Percentiles rank a stretch among this genome's conserved stretches.
These are phyloP conservation scores for Aurelia sp. DNA, from an alignment of 30 jellyfish, hydroid and myxozoan species.

Conservation along the genomic window DNA sequence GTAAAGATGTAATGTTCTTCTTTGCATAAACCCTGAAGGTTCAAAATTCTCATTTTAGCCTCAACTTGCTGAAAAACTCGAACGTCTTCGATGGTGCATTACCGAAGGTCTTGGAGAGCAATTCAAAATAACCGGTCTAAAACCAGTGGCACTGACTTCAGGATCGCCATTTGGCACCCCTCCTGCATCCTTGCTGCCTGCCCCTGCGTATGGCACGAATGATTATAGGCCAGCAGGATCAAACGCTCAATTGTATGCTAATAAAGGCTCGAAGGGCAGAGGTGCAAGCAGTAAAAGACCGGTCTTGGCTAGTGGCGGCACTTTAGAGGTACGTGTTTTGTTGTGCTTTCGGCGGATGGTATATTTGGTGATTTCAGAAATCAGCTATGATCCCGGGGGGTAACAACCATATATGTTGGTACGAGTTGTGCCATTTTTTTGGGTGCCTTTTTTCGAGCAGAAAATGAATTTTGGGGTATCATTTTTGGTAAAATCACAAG, in stretches of 20 bases:
- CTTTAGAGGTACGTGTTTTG: constrained; percentile 73
- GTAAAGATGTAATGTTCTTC: no score
- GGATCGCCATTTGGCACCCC: constrained; percentile 77
- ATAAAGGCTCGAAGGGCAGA: constrained; percentile 77
- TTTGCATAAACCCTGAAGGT: no score
- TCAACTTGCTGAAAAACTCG: constrained; percentile 83
- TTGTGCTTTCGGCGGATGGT: background rate
- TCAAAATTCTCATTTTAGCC: constrained; percentile 50
- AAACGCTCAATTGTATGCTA: constrained; percentile 1
- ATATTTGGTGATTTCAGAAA: background rate
- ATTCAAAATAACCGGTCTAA: constrained; percentile 75
- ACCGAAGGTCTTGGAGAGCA: constrained; percentile 93
- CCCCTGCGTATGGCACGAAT: constrained; percentile 75
- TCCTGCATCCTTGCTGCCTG: constrained; percentile 62
- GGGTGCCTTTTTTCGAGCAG: no score
- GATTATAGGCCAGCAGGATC: constrained; percentile 76
- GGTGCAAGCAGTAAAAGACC: constrained; percentile 93
- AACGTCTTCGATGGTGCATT: constrained; percentile 94
- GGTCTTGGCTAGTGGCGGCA: constrained; percentile 93
- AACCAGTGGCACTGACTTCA: constrained; percentile 46
- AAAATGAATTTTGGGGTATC: no score
- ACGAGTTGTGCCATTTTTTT: no score
- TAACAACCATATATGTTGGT: no score
- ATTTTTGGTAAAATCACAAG: no score
- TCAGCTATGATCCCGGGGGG: no score